These are phyloP conservation scores for Anthopleura sola DNA, from an alignment of 64 coral and sea anemone species.

Conservation along the genomic window DNA sequence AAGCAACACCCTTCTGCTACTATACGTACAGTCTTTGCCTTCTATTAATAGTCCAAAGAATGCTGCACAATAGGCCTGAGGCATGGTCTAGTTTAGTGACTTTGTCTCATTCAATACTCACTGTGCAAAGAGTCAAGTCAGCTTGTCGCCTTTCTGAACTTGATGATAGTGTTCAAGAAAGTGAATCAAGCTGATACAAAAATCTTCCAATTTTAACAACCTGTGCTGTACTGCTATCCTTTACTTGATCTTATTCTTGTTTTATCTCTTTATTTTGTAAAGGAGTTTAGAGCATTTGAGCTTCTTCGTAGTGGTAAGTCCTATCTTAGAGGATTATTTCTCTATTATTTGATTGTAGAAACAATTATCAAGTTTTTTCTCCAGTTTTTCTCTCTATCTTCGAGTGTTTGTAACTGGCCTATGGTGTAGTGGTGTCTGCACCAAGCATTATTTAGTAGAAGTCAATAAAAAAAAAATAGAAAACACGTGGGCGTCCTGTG, in stretches of 20 bases:
- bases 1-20: neutral
- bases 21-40: too few species aligned
- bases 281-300: slow-evolving; percentile 97
- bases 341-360: neutral
- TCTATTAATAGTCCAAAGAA: neutral
- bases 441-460: too few species aligned
- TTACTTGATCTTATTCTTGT: neutral
- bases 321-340: neutral
- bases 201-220: neutral
- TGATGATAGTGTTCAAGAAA: neutral
- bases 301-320: slow-evolving; percentile 89
- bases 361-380: too few species aligned
- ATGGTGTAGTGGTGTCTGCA: too few species aligned
- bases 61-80: slow-evolving; percentile 18
- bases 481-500: too few species aligned
- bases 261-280: slow-evolving; percentile 19
- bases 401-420: too few species aligned
- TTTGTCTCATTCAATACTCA: slow-evolving; percentile 6
- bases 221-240: neutral
- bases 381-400: too few species aligned
- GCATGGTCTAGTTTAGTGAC: neutral
- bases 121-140: slow-evolving; percentile 14
- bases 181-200: slow-evolving; percentile 22
- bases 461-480: too few species aligned
- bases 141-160: slow-evolving; percentile 27